These are phyloP conservation scores for Ginglymostoma cirratum DNA, from an alignment of 2,113 vertebrate species.

Conservation along the genomic window DNA sequence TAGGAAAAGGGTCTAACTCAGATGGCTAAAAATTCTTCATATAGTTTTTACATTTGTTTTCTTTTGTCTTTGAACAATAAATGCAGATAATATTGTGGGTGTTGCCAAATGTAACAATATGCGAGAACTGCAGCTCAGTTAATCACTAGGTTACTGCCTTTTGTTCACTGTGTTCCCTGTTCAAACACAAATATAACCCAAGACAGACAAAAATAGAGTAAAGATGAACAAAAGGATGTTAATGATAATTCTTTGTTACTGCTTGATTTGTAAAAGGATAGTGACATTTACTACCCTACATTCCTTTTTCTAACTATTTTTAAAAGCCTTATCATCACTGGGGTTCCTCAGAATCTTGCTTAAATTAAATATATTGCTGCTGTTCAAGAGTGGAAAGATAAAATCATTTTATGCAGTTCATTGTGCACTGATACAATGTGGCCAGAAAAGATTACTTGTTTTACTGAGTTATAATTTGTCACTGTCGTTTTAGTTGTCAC, in stretches of 20 bases:
- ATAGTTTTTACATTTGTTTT: neutral
- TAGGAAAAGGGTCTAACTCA: neutral
- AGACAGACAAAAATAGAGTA: constrained; percentile 14
- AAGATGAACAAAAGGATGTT: constrained; percentile 19
- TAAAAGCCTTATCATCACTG: neutral
- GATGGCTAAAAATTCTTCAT: neutral
- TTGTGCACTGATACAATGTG: neutral
- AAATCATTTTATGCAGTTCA: constrained; percentile 11
- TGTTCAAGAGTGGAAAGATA: constrained; percentile 6
- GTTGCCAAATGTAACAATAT: constrained; percentile 2
- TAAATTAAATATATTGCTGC: constrained; percentile 23
- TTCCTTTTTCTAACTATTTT: constrained; percentile 1
- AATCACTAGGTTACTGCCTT: constrained; percentile 30
- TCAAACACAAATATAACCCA: constrained; percentile 11
- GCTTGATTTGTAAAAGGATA: constrained; percentile 20
- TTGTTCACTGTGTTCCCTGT: neutral
- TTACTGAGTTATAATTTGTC: constrained; percentile 27
- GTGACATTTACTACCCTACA: neutral
- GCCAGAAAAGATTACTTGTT: constrained; percentile 28
- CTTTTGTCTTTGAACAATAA: neutral
- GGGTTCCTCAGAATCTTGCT: neutral
- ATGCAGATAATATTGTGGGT: constrained; percentile 10
- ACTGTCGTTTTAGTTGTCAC: neutral
- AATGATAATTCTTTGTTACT: neutral
- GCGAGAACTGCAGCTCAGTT: neutral